Base-by-base conservation (phyloP, 1,140 invertebrate genomes). In the Subanguina moxae region DNA sequence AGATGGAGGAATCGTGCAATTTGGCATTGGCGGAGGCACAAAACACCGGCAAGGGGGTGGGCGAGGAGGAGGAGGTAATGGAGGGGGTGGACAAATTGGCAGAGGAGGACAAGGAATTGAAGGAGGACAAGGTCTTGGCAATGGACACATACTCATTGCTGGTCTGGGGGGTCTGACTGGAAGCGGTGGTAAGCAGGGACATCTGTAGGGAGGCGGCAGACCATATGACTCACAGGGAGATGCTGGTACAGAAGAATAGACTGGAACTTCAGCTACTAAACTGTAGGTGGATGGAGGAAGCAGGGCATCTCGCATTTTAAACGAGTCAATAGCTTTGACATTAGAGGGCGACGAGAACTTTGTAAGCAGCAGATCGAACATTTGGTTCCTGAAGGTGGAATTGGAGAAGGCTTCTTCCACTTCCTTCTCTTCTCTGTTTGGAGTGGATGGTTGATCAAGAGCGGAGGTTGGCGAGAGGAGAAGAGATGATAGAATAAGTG, bases 11-110 rank as follows among this genome's bases (percentile, higher is more conserved):
- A 43, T 61, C 8, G 58, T 1, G 21, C 58, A 61, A 32, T 25
- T 30, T 3, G 38, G 19, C 58, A 52, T 25, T 45, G 43, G 43
- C 43, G 48, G 48, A 21, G 48, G 48, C 48, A 52, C 23, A 52
- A 52, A 21, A 25, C n/a, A 52, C 23, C 48, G 3, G n/a, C n/a
- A 25, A 21, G 27, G 58, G 19, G 38, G 38, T 23, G 57, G 57
- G 11, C 21, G 57, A 21, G 58, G 58, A 21, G 27, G 58, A 28
- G 28, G 8, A n/a, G 58, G 58, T 19, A n/a, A 43, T 61, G 38
- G 58, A 19, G 58, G n/a, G 28, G 58, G 58, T 43, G 28, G 58
- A 28, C 52, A 56, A 3, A 56, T 56, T 19, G 28, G 38, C 58
- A 43, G 19, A 32, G 58, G 58, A 61, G 58, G 58, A 13, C 28